A percentile compares a stretch with the other conserved stretches of the same genome.
phyloP scores from a whole-genome alignment of 2,888 invertebrate genomes.

The Hanleya hanleyi region DNA sequence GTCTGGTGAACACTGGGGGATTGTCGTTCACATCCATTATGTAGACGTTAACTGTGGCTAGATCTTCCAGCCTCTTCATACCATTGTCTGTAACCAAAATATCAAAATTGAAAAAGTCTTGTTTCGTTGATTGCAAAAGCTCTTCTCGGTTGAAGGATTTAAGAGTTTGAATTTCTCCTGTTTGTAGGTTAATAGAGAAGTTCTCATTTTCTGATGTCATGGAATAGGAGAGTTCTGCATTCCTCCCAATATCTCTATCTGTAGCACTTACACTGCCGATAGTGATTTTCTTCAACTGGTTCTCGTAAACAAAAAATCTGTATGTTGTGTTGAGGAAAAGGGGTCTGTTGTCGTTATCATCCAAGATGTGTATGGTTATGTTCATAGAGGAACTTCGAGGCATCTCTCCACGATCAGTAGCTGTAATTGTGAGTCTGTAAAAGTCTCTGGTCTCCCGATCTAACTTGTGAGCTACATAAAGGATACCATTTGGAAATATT shows the following conservation, averaged over 20 bases:
- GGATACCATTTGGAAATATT: conserved; percentile 93
- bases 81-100: conserved; percentile 63
- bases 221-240: conserved; percentile 93
- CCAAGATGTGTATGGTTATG: conserved; percentile 87
- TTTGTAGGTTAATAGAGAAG: conserved; percentile 93
- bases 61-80: conserved; percentile 45
- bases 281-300: conserved; percentile 47
- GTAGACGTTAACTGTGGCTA: conserved; percentile 52
- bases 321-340: conserved; percentile 79
- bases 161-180: conserved; percentile 93
- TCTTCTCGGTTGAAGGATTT: conserved; percentile 76
- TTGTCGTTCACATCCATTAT: conserved; percentile 76
- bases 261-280: conserved; percentile 75
- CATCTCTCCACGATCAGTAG: conserved; percentile 80
- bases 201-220: conserved; percentile 78
- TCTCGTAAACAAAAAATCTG: conserved; percentile 60
- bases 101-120: conserved; percentile 49
- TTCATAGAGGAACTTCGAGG: conserved; percentile 83
- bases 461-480: conserved; percentile 89
- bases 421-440: conserved; percentile 90
- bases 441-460: conserved; percentile 94
- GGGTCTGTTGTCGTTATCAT: conserved; percentile 73
- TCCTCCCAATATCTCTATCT: conserved; percentile 90
- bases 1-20: conserved; percentile 75
- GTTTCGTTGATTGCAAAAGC: conserved; percentile 47